Evolutionary conservation across 2,113 vertebrate species (phyloP), one percentile per base, ranked within the genome.

Genomic region (Microcebus murinus): DNA sequence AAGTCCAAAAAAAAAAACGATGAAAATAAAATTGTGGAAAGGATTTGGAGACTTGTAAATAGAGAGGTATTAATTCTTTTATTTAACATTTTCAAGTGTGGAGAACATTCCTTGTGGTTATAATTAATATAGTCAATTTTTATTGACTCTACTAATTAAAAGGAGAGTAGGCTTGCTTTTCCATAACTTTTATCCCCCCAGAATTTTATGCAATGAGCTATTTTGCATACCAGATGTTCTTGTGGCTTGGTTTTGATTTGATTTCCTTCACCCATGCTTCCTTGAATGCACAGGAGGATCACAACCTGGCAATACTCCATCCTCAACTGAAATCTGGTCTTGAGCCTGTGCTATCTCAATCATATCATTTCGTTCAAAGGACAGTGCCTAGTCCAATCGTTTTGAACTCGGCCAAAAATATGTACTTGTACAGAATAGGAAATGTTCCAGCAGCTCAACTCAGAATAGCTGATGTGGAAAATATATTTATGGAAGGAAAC

Each of bases 321-420:
- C 10, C 8, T 5, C 13, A 14, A 18, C 6, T 7, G n/a, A 55
- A 20, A 13, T 52, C 55, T 27, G 57, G 29, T 71, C 13, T 25
- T 17, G 7, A 48, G 25, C 17, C 7, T 13, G 0, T 20, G 15
- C 29, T 7, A 6, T 20, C 20, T 87, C 15, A n/a, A 31, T 57
- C 18, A 6, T 20, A 31, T 13, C 3, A 0, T 23, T 14, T 80
- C 55, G 42, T 8, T 73, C 65, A 25, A 57, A 74, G 3, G 18
- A 42, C 10, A 12, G 36, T 9, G 9, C n/a, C 6, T 27, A 3
- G 1, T 21, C 6, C 8, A 4, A 36, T 23, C 27, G 14, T 48
- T 82, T 14, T 20, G 13, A 74, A 61, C 42, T n/a, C 39, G 48
- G 20, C 59, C 36, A 39, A 76, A 84, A 68, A 39, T 34, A 27